Percentiles rank a stretch among this genome's conserved stretches.
Conservation (phyloP, 1,140 invertebrate genomes). For the Antheraea mylitta region DNA sequence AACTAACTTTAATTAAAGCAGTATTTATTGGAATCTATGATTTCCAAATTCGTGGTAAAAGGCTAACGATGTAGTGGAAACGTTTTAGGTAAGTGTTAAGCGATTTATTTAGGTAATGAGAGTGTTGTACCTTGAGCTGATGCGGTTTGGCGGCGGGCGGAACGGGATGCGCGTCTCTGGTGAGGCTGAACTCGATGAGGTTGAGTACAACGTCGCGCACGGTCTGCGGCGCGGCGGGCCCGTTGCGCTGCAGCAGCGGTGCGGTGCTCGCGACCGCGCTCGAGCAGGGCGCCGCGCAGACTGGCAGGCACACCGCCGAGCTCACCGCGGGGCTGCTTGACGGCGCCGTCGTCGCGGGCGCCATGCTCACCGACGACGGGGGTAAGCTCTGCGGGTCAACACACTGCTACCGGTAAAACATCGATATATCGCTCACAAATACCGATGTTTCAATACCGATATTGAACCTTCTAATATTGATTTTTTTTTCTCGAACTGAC, state of each 20-base stretch:
- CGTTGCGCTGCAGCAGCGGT: slow-evolving; percentile 37
- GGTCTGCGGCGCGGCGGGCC: slow-evolving; percentile 78
- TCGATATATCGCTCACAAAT: no score
- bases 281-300: slow-evolving; percentile 15
- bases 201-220: slow-evolving; percentile 88
- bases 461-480: no score
- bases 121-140: slow-evolving; percentile 25
- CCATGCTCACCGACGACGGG: slow-evolving; percentile 22
- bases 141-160: slow-evolving; percentile 40
- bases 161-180: slow-evolving; percentile 80
- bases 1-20: no score
- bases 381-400: slow-evolving; percentile 24
- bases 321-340: slow-evolving; percentile 7
- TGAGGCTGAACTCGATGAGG: slow-evolving; percentile 86
- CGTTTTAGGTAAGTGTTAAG: no score
- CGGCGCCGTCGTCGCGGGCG: slow-evolving; percentile 11
- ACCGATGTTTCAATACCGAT: no score
- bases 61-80: no score
- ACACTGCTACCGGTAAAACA: background rate
- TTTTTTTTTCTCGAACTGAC: no score
- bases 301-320: slow-evolving; percentile 17
- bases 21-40: no score
- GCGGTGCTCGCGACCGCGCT: slow-evolving; percentile 26
- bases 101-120: no score
- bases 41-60: no score